phyloP scores from a whole-genome alignment of 2,113 vertebrate species.

The Plotosus lineatus region DNA sequence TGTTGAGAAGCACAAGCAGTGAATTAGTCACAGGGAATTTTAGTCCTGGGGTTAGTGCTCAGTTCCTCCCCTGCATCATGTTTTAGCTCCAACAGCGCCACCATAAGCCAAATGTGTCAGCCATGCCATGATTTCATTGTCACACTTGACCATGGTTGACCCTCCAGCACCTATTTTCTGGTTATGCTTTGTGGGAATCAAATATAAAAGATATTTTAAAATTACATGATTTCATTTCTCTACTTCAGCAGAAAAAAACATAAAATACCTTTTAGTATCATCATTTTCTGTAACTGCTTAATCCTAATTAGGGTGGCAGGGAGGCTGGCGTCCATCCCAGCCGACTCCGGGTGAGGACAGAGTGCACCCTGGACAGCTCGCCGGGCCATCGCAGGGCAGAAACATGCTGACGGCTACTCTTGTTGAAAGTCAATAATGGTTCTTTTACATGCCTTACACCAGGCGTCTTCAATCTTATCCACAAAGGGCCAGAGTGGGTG shows the following conservation, averaged over 20 bases:
- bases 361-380: too few species aligned
- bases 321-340: too few species aligned
- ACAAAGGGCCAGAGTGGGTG: too few species aligned
- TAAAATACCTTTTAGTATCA: neutral
- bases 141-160: conserved; percentile 19
- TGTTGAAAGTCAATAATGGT: too few species aligned
- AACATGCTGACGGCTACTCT: too few species aligned
- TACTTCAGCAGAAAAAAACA: neutral
- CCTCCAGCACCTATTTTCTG: conserved; percentile 3
- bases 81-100: conserved; percentile 22
- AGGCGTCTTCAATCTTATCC: too few species aligned
- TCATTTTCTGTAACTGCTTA: too few species aligned
- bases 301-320: too few species aligned
- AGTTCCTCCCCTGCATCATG: conserved; percentile 27
- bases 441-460: too few species aligned
- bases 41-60: conserved; percentile 22
- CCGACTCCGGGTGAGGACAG: too few species aligned
- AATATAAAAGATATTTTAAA: neutral
- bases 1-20: conserved; percentile 2
- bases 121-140: conserved; percentile 20
- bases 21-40: conserved; percentile 38
- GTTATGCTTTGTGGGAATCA: neutral
- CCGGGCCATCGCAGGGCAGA: too few species aligned
- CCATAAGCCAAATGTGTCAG: conserved; percentile 37
- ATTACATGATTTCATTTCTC: neutral